A percentile compares a stretch with the other conserved stretches of the same genome.
Evolutionary conservation across 2,113 vertebrate species (phyloP).

Genomic region (Dromaius novaehollandiae): DNA sequence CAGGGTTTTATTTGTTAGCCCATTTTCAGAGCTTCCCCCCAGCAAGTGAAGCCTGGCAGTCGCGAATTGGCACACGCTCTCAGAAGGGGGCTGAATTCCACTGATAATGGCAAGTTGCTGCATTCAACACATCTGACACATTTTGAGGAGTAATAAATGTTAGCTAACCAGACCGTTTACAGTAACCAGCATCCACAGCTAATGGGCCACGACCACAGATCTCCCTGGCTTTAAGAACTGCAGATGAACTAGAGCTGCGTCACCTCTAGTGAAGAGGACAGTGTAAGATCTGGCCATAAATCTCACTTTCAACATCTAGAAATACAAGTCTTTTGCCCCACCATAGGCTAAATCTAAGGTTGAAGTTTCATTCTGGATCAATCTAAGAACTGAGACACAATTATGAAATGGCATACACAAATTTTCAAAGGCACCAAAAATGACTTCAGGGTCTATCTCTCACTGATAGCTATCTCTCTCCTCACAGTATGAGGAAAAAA

Average conservation of each 20-base stretch:
- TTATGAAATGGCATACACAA: conserved; percentile 27
- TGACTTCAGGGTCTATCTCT: conserved; percentile 1
- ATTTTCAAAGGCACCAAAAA: conserved; percentile 45
- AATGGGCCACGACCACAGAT: neutral
- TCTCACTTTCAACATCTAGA: neutral
- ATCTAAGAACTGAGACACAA: neutral
- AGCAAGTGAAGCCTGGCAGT: neutral
- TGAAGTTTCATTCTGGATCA: neutral
- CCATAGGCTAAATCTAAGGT: neutral
- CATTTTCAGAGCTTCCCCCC: neutral
- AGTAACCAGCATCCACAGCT: neutral
- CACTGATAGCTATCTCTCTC: neutral
- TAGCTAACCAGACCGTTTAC: fast-evolving
- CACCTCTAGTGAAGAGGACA: neutral
- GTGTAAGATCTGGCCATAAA: neutral
- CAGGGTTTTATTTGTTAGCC: neutral
- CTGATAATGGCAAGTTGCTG: fast-evolving
- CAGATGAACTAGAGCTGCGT: neutral
- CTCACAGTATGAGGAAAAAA: neutral
- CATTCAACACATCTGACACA: neutral
- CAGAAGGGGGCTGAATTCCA: fast-evolving
- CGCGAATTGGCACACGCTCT: neutral
- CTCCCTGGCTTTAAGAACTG: neutral
- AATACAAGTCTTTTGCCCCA: neutral
- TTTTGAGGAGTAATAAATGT: neutral